These are phyloP conservation scores for Prochilodus magdalenae DNA, from an alignment of 2,113 vertebrate species.

Conservation along the genomic window DNA sequence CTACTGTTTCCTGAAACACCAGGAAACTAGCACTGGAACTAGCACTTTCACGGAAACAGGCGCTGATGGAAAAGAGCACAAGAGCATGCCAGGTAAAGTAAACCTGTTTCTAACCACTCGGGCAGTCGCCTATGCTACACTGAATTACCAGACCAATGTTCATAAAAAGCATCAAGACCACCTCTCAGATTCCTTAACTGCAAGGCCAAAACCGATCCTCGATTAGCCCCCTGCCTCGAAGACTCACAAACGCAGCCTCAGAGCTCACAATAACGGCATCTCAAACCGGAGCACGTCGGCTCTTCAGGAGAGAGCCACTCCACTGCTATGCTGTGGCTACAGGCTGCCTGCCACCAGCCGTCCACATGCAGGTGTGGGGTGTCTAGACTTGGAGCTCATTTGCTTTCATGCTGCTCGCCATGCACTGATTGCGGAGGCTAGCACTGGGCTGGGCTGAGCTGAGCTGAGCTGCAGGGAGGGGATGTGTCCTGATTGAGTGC, in stretches of 20 bases:
- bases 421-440: constrained; percentile 76
- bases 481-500: constrained; percentile 79
- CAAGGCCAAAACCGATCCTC: background rate
- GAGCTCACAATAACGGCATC: too few relatives aligned
- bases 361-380: constrained; percentile 72
- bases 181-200: background rate
- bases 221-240: background rate
- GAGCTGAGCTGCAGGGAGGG: constrained; percentile 67
- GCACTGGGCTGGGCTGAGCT: constrained; percentile 54
- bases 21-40: constrained; percentile 11
- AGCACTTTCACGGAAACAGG: background rate
- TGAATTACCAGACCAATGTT: background rate
- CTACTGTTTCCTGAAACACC: constrained; percentile 53
- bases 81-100: constrained; percentile 8
- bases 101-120: background rate
- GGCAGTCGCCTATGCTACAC: too few relatives aligned
- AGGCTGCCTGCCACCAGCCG: constrained; percentile 51
- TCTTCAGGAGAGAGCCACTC: constrained; percentile 34
- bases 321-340: constrained; percentile 43
- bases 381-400: constrained; percentile 80
- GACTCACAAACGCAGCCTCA: too few relatives aligned
- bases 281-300: background rate
- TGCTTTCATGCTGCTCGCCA: constrained; percentile 78
- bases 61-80: background rate
- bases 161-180: background rate